A percentile compares a stretch with the other conserved stretches of the same genome.
Evolutionary conservation across 37 sponge, comb jelly and placozoan genomes (phyloP).

Genomic region (Oscarella lobularis): DNA sequence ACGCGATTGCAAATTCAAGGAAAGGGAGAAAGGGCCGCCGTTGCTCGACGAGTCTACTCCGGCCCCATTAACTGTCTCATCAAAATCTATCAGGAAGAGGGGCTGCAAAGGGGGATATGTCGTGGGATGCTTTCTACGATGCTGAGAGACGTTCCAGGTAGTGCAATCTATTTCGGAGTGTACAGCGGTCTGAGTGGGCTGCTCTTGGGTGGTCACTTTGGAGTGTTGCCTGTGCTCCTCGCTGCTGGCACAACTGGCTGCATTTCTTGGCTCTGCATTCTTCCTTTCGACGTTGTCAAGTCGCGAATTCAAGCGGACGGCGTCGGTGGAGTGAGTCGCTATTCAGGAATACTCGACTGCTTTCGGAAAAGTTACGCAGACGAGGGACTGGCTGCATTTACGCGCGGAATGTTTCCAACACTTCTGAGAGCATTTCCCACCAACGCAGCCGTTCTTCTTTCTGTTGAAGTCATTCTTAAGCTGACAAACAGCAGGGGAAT

Average conservation of each 20-base stretch:
- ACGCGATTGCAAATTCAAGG: constrained; percentile 65
- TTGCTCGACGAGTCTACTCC: constrained; percentile 12
- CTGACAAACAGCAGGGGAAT: too few species aligned
- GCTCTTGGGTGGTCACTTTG: constrained; percentile 47
- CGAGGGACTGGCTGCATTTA: constrained; percentile 41
- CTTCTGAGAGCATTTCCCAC: constrained; percentile 69
- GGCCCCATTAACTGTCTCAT: constrained; percentile 38
- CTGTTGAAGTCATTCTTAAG: constrained; percentile 42
- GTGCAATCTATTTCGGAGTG: constrained; percentile 53
- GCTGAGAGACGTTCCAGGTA: constrained; percentile 54
- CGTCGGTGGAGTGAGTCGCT: constrained; percentile 15
- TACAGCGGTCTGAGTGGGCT: constrained; percentile 25
- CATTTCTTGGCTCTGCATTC: constrained; percentile 30
- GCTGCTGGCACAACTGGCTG: background rate
- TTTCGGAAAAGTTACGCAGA: constrained; percentile 26
- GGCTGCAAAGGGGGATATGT: constrained; percentile 35
- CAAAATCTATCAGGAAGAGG: constrained; percentile 36
- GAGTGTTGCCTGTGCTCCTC: constrained; percentile 17
- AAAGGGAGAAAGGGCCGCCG: constrained; percentile 1
- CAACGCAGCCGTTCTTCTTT: constrained; percentile 55
- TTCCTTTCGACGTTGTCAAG: constrained; percentile 80
- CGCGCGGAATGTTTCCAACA: constrained; percentile 49
- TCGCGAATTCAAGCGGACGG: constrained; percentile 72
- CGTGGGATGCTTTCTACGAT: constrained; percentile 44
- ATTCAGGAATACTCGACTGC: constrained; percentile 50